These are phyloP conservation scores for Brachionus rotundiformis DNA, from an alignment of 1,140 invertebrate species.

Conservation along the genomic window DNA sequence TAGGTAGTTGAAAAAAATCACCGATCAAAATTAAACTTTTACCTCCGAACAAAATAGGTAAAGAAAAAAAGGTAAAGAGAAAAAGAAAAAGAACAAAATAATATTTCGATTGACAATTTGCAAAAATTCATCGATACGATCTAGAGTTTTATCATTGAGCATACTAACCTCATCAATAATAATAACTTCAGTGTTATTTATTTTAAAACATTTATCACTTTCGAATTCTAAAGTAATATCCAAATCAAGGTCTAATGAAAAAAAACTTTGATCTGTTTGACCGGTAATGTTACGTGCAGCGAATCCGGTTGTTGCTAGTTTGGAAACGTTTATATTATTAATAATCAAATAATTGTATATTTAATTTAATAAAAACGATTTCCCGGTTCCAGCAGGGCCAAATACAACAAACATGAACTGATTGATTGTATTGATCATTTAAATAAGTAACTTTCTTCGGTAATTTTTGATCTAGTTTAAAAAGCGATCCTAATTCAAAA, in stretches of 20 bases:
- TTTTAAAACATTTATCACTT: neutral
- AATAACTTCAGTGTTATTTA: neutral
- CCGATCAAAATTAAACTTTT: neutral
- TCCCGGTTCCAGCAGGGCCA: neutral
- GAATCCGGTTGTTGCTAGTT: slow-evolving; percentile 1
- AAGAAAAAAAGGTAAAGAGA: no score
- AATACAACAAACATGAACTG: neutral
- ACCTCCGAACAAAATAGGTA: no score
- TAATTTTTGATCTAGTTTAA: no score
- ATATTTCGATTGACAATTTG: no score
- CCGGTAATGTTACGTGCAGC: neutral
- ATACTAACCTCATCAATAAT: no score
- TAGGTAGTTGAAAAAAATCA: neutral
- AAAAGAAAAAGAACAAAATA: neutral
- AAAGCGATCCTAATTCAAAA: no score
- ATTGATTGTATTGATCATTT: no score
- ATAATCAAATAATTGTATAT: neutral
- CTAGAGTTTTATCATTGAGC: no score
- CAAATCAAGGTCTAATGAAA: neutral
- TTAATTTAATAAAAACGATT: slow-evolving; percentile 8
- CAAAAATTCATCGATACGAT: no score
- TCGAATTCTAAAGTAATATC: neutral
- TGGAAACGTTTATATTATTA: neutral
- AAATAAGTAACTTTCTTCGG: no score
- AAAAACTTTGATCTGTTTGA: neutral